These are phyloP conservation scores for Sterna hirundo DNA, from an alignment of 2,113 vertebrate genomes.

Conservation along the genomic window DNA sequence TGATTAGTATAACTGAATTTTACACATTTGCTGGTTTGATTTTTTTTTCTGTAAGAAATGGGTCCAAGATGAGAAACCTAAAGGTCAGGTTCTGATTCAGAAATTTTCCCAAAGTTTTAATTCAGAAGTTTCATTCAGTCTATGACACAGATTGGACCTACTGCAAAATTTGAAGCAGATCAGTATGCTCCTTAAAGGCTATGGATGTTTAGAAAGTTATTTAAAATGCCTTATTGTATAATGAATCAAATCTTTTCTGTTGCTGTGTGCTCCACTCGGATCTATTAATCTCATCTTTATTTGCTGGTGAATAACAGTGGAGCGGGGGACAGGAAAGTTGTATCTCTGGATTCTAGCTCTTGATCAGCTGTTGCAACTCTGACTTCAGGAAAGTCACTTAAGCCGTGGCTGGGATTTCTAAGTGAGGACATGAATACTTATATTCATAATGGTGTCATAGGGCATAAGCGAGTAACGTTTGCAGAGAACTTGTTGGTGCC, in stretches of 20 bases:
- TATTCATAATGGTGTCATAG: background rate
- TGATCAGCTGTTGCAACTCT: rapidly evolving
- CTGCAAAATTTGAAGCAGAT: background rate
- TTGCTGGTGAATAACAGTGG: background rate
- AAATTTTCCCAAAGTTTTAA: background rate
- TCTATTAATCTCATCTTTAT: background rate
- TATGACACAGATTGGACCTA: background rate
- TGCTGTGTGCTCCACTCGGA: background rate
- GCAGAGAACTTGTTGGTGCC: background rate
- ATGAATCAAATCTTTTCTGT: background rate
- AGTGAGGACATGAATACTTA: background rate
- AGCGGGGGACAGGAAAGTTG: background rate
- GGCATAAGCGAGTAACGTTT: background rate
- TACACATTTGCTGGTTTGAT: background rate
- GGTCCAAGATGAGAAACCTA: background rate
- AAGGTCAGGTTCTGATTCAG: background rate
- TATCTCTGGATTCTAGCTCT: background rate
- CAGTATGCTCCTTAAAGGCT: background rate
- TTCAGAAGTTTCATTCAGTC: background rate
- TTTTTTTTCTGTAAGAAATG: background rate
- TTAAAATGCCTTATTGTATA: background rate
- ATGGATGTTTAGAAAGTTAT: background rate
- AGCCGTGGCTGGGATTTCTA: background rate
- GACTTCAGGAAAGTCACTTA: background rate
- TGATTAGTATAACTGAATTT: background rate